phyloP scores from a whole-genome alignment of 2,888 invertebrate genomes.

The Diachrysia chrysitis region DNA sequence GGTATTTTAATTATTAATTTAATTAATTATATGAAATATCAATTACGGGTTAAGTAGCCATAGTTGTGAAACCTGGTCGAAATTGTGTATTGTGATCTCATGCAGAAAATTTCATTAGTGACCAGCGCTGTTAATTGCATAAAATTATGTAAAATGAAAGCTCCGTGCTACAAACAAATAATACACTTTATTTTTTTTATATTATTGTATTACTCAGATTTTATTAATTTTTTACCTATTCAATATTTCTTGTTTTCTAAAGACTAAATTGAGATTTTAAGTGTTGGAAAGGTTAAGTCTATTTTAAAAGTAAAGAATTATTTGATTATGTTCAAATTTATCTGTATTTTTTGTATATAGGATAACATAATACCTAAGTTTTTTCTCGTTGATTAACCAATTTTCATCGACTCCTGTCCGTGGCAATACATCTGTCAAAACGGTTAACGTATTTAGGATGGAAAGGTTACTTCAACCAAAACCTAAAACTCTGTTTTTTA shows the following conservation, averaged over 20 bases:
- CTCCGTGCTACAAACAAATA: neutral
- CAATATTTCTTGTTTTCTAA: neutral
- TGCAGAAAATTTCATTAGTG: conserved; percentile 7
- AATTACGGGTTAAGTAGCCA: neutral
- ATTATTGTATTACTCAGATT: neutral
- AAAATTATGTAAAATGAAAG: conserved; percentile 3
- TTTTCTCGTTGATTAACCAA: neutral
- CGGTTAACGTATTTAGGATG: neutral
- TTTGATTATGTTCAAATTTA: no score
- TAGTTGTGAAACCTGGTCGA: conserved; percentile 3
- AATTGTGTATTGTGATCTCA: conserved; percentile 6
- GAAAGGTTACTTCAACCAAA: neutral
- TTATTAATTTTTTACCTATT: neutral
- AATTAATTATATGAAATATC: neutral
- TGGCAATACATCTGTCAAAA: neutral
- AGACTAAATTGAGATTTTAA: neutral
- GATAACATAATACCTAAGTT: no score
- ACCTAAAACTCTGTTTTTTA: no score
- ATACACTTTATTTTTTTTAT: neutral
- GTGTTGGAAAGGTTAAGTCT: neutral
- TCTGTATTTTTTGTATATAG: no score
- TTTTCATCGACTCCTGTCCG: neutral
- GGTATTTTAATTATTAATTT: neutral
- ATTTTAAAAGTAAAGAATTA: no score
- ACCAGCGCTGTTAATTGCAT: conserved; percentile 6